Base-by-base conservation (phyloP, 2,888 invertebrate genomes). In the Frankliniella fusca region DNA sequence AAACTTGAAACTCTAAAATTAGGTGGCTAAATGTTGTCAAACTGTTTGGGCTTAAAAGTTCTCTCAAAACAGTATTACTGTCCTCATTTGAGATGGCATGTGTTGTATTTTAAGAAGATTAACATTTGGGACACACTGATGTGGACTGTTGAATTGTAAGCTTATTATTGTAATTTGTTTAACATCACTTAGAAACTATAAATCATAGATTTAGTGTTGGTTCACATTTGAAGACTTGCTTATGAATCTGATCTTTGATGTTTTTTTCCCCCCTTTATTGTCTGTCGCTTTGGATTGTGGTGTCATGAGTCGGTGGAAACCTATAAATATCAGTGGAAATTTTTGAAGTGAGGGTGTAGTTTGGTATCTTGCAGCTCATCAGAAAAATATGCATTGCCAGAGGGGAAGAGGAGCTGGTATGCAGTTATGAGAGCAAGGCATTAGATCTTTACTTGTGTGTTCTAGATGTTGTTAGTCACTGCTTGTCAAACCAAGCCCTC, bases 171-270 rank as follows among this genome's bases (percentile, higher is more conserved):
- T 54, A 15, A 54, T 76, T 76, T 23, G 70, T 27, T 76, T 23
- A 27, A 76, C 70, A 76, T 76, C 70, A 76, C 70, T 23, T 76
- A 76, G 70, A 23, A 76, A 27, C 23, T 27, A 12, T 76, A 76
- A 76, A 27, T 76, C 27, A 76, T 23, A 12, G n/a, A 10, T 76
- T 76, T 76, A 76, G 70, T 23, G 23, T 76, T 27, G 12, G 23
- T 12, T 76, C 27, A 76, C 27, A 76, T 76, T 18, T 76, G 27
- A 76, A 76, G 70, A 76, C 70, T 76, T 76, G 70, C 70, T 61
- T 38, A 61, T 61, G 61, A 61, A n/a, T 61, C n/a, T 61, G 61
- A 61, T 61, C 61, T 61, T n/a, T 38, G 38, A 38, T 38, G 38
- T 38, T 38, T 38, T 38, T 38, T 38, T 38, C 38, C n/a, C n/a